phyloP scores from a whole-genome alignment of 2,113 vertebrate genomes.

The Psittacara wagleri region DNA sequence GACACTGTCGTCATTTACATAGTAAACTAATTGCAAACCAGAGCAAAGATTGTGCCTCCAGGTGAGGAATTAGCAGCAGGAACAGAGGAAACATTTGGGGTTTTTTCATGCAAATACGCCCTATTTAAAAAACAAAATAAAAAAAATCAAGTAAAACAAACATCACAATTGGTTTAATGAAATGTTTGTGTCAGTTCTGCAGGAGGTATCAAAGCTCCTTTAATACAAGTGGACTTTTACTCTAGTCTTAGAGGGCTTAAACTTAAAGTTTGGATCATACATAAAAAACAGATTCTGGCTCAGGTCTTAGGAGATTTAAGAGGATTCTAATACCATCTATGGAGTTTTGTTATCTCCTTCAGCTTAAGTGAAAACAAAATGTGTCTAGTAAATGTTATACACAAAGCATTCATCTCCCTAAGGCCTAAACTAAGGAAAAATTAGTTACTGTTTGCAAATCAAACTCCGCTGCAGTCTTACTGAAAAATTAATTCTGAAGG shows the following conservation, averaged over 20 bases:
- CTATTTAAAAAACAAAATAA: not conserved
- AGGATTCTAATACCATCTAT: not conserved
- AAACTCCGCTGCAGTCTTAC: not conserved
- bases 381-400: rapidly evolving
- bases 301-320: not conserved
- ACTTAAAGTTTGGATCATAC: not conserved
- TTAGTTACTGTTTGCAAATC: not conserved
- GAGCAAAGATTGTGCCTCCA: not conserved
- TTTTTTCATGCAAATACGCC: not conserved
- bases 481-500: not conserved
- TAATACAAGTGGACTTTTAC: not conserved
- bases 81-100: not conserved
- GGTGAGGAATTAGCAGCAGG: not conserved
- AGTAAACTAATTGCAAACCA: not conserved
- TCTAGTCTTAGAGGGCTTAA: not conserved
- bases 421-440: not conserved
- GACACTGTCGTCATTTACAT: not conserved
- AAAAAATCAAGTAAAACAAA: not conserved
- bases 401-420: not conserved
- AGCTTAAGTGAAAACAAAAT: not conserved
- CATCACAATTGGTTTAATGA: not conserved
- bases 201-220: not conserved
- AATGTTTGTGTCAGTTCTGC: not conserved
- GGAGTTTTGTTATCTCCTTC: not conserved
- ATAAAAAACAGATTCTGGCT: not conserved